Evolutionary conservation across 1,140 invertebrate genomes (phyloP).

Genomic region (Euwallacea similis): DNA sequence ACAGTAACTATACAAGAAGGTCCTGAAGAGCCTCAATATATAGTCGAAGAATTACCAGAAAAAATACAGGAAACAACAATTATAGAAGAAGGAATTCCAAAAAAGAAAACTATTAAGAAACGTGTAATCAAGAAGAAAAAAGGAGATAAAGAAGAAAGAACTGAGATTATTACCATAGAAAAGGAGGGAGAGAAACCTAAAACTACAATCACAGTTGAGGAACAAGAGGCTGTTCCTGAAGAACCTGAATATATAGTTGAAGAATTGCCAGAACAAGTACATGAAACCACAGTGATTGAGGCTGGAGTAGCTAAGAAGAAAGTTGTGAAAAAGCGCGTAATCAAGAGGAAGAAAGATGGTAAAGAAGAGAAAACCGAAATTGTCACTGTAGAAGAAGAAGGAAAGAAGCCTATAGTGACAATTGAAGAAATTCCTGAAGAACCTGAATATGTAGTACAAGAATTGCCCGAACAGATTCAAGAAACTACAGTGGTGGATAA

Average conservation of each 20-base stretch:
- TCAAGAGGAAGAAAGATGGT: constrained; percentile 44
- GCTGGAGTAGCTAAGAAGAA: constrained; percentile 46
- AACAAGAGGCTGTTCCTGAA: constrained; percentile 43
- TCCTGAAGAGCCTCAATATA: constrained; percentile 43
- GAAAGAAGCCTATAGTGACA: constrained; percentile 44
- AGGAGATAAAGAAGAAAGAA: constrained; percentile 45
- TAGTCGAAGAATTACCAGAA: constrained; percentile 49
- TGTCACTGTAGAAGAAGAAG: constrained; percentile 51
- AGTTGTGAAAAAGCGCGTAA: constrained; percentile 47
- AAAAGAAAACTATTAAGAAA: constrained; percentile 43
- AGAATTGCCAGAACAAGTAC: constrained; percentile 41
- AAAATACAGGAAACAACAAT: constrained; percentile 45
- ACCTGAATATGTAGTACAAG: constrained; percentile 43
- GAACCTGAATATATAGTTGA: constrained; percentile 48
- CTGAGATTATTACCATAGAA: constrained; percentile 43
- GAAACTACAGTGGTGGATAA: constrained; percentile 41
- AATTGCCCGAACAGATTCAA: constrained; percentile 44
- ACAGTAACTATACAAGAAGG: constrained; percentile 47
- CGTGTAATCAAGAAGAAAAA: constrained; percentile 46
- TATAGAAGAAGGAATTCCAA: constrained; percentile 43
- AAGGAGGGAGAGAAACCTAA: constrained; percentile 36
- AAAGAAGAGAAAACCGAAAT: constrained; percentile 49
- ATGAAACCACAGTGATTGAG: constrained; percentile 47
- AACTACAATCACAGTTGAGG: constrained; percentile 30
- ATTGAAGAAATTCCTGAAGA: constrained; percentile 40